phyloP scores from a whole-genome alignment of 1,140 invertebrate genomes.

The Lanistes nyassanus region DNA sequence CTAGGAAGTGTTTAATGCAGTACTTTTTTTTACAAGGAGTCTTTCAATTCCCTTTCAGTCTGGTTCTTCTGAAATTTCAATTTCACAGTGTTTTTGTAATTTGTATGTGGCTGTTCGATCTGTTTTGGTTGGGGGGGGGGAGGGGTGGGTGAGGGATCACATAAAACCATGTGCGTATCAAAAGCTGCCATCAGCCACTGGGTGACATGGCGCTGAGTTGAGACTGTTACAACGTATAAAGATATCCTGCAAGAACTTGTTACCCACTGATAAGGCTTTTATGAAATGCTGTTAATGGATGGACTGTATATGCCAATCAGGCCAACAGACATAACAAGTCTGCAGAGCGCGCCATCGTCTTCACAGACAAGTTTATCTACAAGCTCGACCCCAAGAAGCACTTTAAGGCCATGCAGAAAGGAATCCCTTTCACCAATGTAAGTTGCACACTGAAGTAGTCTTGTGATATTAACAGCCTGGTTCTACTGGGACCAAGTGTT shows the following conservation, averaged over 20 bases:
- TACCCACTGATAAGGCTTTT: neutral
- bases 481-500: neutral
- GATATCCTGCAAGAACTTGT: neutral
- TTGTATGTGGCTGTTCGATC: no score
- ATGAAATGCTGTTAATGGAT: neutral
- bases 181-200: no score
- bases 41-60: no score
- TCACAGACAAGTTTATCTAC: slow-evolving; percentile 89
- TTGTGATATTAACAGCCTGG: neutral
- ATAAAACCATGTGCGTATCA: no score
- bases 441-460: slow-evolving; percentile 34
- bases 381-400: slow-evolving; percentile 83
- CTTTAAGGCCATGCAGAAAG: slow-evolving; percentile 88
- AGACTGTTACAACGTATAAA: neutral
- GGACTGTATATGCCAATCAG: slow-evolving; percentile 41
- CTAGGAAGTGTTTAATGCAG: no score
- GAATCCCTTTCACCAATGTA: slow-evolving; percentile 83
- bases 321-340: slow-evolving; percentile 85
- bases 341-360: slow-evolving; percentile 85
- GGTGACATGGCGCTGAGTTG: neutral
- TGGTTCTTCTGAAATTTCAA: no score
- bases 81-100: no score
- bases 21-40: no score
- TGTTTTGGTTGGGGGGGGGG: no score
- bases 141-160: no score